Evolutionary conservation across 2,113 vertebrate genomes (phyloP), one percentile per base, ranked within the genome.

Genomic region (Tamias sibiricus): DNA sequence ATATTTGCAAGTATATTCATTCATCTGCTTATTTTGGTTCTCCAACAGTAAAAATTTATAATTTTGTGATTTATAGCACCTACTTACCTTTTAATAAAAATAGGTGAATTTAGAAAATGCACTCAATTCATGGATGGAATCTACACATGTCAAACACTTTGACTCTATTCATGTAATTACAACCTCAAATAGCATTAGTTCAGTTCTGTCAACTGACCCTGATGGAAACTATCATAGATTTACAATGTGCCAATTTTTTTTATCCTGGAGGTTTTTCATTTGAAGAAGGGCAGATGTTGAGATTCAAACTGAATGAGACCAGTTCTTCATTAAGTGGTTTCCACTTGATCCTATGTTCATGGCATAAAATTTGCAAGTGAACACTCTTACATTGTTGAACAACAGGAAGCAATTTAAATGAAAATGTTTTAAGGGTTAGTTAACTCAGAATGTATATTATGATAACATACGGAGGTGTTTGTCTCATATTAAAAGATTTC

Each of bases 21-120:
- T 94, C 42, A 76, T 30, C 85, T 90, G 80, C 75, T 93, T 81
- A 90, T 87, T 93, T 95, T 54, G 20, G 26, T 59, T 96, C 52
- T 92, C 26, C 24, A 94, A 22, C 9, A 77, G 37, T 74, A 52
- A 75, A 90, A 57, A 32, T 28, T 77, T 90, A 80, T 90, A 94
- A 93, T 94, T 87, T 74, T 87, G 32, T 97, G 92, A 97, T 97
- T 97, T 95, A 98, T 94, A 49, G 26, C 42, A 83, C n/a, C 37
- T 94, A 79, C 52, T 96, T 76, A 86, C 85, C 59, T 95, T 96
- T 96, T 95, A 96, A 97, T 97, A 96, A 98, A 95, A 97, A 75
- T 76, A 44, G 72, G n/a, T 44, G 11, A 92, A 85, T 81, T 80
- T 68, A 79, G 13, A 52, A 94, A 91, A 59, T 82, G 47, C 93